Evolutionary conservation across 2,113 vertebrate species (phyloP).

Genomic region (Synodontis membranacea): DNA sequence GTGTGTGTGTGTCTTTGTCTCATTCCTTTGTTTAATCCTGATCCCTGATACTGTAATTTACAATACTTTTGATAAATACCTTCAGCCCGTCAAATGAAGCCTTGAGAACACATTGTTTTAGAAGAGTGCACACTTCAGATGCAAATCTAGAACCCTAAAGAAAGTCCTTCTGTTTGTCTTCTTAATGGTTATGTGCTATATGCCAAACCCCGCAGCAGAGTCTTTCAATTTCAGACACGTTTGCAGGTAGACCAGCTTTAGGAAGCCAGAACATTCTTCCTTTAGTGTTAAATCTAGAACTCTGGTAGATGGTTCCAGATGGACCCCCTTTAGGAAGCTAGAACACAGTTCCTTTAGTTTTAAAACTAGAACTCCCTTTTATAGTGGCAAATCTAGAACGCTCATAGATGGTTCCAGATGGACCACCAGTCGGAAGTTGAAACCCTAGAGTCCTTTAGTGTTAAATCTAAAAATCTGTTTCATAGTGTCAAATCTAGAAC

Average conservation of each 20-base stretch:
- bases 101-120: not conserved
- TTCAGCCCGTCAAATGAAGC: not conserved
- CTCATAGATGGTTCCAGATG: not conserved
- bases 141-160: not conserved
- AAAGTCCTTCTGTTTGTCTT: not conserved
- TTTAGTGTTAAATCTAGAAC: not conserved
- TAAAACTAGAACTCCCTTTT: not conserved
- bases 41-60: not conserved
- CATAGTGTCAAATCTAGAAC: not conserved
- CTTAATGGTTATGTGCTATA: not conserved
- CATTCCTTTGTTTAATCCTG: not conserved
- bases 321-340: not conserved
- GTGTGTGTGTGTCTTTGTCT: conserved; percentile 15
- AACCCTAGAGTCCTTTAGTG: not conserved
- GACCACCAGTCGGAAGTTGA: not conserved
- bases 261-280: not conserved
- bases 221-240: not conserved
- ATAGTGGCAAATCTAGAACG: not conserved
- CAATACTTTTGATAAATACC: no score
- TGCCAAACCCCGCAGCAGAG: not conserved
- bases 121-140: not conserved
- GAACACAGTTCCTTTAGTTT: not conserved
- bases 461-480: not conserved
- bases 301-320: not conserved
- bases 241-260: not conserved